Conservation (phyloP, 2,113 vertebrate species). For the Podarcis muralis region DNA sequence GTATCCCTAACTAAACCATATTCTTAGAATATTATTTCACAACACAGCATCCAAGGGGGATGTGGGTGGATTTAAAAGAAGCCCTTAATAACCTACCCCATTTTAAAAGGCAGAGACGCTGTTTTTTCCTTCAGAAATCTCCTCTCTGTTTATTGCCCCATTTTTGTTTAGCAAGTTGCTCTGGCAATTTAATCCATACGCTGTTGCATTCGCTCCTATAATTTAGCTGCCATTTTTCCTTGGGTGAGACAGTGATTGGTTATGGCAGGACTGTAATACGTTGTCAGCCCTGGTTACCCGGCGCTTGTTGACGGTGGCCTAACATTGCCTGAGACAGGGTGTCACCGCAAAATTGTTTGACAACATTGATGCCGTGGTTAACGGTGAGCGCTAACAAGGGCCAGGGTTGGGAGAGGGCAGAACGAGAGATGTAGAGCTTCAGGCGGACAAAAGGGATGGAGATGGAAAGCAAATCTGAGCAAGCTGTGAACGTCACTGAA, state of each 20-base stretch:
- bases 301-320: conserved; percentile 70
- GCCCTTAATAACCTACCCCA: no score
- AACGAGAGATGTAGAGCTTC: conserved; percentile 33
- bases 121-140: background rate
- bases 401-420: conserved; percentile 64
- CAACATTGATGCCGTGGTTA: conserved; percentile 55
- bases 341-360: conserved; percentile 68
- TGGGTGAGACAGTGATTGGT: conserved; percentile 70
- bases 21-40: background rate
- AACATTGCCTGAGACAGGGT: conserved; percentile 65
- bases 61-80: background rate
- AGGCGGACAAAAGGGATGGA: background rate
- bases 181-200: conserved; percentile 66
- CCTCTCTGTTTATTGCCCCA: background rate
- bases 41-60: background rate
- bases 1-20: no score
- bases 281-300: conserved; percentile 80
- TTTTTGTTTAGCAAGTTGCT: conserved; percentile 67
- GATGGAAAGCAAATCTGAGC: conserved; percentile 48
- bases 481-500: conserved; percentile 34
- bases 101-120: no score
- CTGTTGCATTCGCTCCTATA: conserved; percentile 66
- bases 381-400: conserved; percentile 63
- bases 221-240: conserved; percentile 71
- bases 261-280: conserved; percentile 80